These are phyloP conservation scores for Anoura caudifer DNA, from an alignment of 2,113 vertebrate genomes.

Conservation along the genomic window DNA sequence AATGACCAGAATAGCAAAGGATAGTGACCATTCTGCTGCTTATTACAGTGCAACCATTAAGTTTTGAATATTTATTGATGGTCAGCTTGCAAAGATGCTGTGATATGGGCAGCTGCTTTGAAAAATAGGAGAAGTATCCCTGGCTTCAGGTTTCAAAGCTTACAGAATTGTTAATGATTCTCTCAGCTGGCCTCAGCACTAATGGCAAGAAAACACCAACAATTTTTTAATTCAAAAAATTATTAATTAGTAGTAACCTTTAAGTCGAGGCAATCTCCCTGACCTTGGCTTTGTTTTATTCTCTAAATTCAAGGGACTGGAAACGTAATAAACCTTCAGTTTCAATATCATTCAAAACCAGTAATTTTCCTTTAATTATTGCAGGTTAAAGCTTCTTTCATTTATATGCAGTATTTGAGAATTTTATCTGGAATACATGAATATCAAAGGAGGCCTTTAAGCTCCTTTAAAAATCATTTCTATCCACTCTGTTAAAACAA, in stretches of 20 bases:
- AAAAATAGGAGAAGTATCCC: slow-evolving; percentile 12
- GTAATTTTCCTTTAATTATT: slow-evolving; percentile 42
- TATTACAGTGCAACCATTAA: not conserved
- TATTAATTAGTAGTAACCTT: slow-evolving; percentile 21
- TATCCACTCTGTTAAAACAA: slow-evolving; percentile 20
- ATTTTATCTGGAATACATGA: slow-evolving; percentile 32
- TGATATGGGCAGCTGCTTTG: not conserved
- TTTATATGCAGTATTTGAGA: slow-evolving; percentile 61
- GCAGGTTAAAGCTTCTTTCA: slow-evolving; percentile 44
- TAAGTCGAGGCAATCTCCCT: not conserved
- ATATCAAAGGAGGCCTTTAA: slow-evolving; percentile 50
- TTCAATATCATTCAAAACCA: slow-evolving; percentile 9
- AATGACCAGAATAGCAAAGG: not conserved
- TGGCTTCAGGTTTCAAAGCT: not conserved
- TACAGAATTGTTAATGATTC: slow-evolving; percentile 24
- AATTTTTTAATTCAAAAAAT: slow-evolving; percentile 37
- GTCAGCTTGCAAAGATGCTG: not conserved
- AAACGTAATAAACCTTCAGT: slow-evolving; percentile 23
- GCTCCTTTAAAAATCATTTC: slow-evolving; percentile 21
- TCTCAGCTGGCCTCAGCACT: not conserved
- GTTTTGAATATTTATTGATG: slow-evolving; percentile 5
- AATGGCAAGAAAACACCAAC: slow-evolving; percentile 10
- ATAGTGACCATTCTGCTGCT: not conserved
- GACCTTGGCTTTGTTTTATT: slow-evolving; percentile 38
- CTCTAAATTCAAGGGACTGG: not conserved